Evolutionary conservation across 1,140 invertebrate genomes (phyloP), one percentile per base, ranked within the genome.

Genomic region (Eupeodes corollae): DNA sequence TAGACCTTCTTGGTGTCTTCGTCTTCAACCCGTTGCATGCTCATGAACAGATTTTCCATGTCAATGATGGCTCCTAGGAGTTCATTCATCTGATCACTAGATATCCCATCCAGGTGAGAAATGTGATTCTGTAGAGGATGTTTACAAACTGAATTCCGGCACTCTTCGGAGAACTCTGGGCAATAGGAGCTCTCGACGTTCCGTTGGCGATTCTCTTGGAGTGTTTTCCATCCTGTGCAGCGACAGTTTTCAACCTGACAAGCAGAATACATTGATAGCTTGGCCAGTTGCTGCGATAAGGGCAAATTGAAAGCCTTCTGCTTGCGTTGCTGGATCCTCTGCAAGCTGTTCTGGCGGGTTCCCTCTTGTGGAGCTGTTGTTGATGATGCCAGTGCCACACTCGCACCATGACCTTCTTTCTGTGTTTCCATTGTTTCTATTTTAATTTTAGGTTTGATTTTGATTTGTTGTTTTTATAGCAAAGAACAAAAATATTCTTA

Each of bases 41-140:
- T 86, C 76, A 90, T 85, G 57, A 88, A 93, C 39, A 96, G 82
- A 63, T 92, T 93, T 61, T 95, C 91, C 15, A 92, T 85, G 70
- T 95, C 91, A 5, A 94, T 86, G 11, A 91, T 88, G 61, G 93
- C 91, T 1, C 88, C 80, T 6, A 94, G 70, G 11, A 94, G 69
- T 49, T 85, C 75, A 59, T 94, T 90, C 14, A 93, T 73, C 56
- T 91, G 88, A 2, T 85, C 77, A 18, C 84, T 84, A 1, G 76
- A 73, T 26, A 86, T 77, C 3, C 74, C 72, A 52, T 83, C 77
- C 37, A 94, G 67, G 56, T 93, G 90, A 1, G 82, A 80, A 6
- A 91, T 82, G 69, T 95, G 91, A 52, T 73, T 75, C 52, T 56
- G 47, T 58, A 88, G 68, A n/a, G 75, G 72, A 63, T 94, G 90